Evolutionary conservation across 2,888 invertebrate species (phyloP), one percentile per base, ranked within the genome.

Genomic region (Parnassius apollo): DNA sequence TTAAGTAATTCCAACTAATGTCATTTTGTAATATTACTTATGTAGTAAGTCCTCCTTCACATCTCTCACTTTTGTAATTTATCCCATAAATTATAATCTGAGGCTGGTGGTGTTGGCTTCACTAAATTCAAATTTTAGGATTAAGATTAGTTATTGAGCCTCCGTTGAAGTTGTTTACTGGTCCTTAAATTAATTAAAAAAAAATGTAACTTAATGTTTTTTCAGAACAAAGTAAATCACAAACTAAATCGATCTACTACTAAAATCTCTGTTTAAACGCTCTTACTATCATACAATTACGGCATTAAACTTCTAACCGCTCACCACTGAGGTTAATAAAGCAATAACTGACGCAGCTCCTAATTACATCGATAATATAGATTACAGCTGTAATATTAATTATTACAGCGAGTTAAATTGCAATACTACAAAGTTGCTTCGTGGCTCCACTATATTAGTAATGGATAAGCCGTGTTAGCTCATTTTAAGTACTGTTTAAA

Each of bases 291-390:
- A 46, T 58, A 62, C 42, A 13, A 58, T 48, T 62, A 57, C 48
- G 25, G 55, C 50, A 25, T 50, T 62, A 56, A 64, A 64, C 56
- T 42, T 51, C 51, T 46, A 42, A 35, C 44, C 55, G 59, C 59
- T 13, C 42, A 51, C 52, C 63, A 59, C 59, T 52, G 63, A 56
- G 73, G 73, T 54, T 69, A 74, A 75, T 79, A 75, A 76, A 66
- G 66, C 64, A 60, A 59, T 66, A 59, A 66, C 55, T 54, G 66
- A 61, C 64, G 64, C 66, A 57, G 46, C 42, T 71, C 66, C 72
- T 72, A 74, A 78, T 77, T 73, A 77, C 73, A 60, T 66, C 62
- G 67, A 69, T 78, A 70, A 69, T 72, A 72, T 68, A 65, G 59
- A 66, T 66, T 65, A 77, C 73, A 59, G 66, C 66, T 67, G 69